Evolutionary conservation across 2,113 vertebrate genomes (phyloP).

Genomic region (Ailuropoda melanoleuca): DNA sequence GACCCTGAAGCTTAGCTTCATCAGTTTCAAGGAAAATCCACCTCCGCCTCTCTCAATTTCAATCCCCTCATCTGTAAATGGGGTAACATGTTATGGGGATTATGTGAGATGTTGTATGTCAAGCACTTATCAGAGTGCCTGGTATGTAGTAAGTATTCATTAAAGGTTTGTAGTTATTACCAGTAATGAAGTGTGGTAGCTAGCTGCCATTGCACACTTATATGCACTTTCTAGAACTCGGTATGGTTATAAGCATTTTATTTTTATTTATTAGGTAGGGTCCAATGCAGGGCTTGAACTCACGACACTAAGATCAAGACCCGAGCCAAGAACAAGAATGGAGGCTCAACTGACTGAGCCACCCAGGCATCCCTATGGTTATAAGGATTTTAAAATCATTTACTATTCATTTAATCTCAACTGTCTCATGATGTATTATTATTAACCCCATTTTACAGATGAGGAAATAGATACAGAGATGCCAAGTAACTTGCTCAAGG

Average conservation of each 20-base stretch:
- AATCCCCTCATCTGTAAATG: background rate
- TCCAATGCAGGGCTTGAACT: background rate
- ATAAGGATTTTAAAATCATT: background rate
- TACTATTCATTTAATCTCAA: background rate
- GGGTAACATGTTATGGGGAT: background rate
- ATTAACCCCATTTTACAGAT: background rate
- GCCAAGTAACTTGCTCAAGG: background rate
- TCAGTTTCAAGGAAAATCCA: background rate
- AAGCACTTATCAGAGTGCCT: background rate
- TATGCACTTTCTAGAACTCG: background rate
- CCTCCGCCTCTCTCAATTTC: background rate
- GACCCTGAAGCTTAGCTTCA: background rate
- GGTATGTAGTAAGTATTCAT: background rate
- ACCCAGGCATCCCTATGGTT: background rate
- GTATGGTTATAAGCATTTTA: background rate
- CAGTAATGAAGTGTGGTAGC: too few relatives aligned
- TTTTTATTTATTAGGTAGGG: background rate
- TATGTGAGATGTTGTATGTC: background rate
- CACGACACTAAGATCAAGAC: background rate
- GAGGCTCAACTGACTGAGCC: background rate
- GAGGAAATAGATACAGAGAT: background rate
- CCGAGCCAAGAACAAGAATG: background rate
- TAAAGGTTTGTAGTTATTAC: background rate
- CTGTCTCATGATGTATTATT: background rate
- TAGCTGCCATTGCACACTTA: background rate